Evolutionary conservation across 2,888 invertebrate species (phyloP).

Genomic region (Lasioglossum leucozonium): DNA sequence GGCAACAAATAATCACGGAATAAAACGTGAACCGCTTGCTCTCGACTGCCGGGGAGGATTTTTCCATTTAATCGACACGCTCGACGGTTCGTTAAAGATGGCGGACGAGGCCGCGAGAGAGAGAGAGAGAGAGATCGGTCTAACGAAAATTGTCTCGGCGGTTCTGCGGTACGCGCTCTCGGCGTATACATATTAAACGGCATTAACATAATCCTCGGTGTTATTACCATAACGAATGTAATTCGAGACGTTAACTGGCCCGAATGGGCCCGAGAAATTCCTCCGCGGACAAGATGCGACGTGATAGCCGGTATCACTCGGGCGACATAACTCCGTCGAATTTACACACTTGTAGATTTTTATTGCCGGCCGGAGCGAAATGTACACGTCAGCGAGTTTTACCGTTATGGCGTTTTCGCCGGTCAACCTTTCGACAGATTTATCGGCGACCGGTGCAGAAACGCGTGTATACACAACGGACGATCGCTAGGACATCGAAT

Average conservation of each 20-base stretch:
- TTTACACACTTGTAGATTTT: conserved; percentile 35
- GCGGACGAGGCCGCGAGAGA: not conserved
- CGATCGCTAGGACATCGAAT: conserved; percentile 10
- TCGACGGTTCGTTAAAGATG: not conserved
- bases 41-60: not conserved
- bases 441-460: conserved; percentile 22
- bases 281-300: not conserved
- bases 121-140: not conserved
- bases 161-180: not conserved
- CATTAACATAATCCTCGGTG: conserved; percentile 16
- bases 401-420: conserved; percentile 57
- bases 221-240: conserved; percentile 36
- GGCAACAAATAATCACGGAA: not conserved
- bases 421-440: conserved; percentile 33
- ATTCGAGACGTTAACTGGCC: not conserved
- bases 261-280: conserved; percentile 5
- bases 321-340: not conserved
- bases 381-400: conserved; percentile 28
- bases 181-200: conserved; percentile 18
- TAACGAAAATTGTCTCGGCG: not conserved
- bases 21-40: not conserved
- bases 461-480: conserved; percentile 46
- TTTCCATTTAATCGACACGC: not conserved
- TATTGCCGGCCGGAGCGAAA: conserved; percentile 17
- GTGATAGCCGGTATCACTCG: conserved; percentile 37